Evolutionary conservation across 2,888 invertebrate species (phyloP).

Genomic region (Linyphia triangularis): DNA sequence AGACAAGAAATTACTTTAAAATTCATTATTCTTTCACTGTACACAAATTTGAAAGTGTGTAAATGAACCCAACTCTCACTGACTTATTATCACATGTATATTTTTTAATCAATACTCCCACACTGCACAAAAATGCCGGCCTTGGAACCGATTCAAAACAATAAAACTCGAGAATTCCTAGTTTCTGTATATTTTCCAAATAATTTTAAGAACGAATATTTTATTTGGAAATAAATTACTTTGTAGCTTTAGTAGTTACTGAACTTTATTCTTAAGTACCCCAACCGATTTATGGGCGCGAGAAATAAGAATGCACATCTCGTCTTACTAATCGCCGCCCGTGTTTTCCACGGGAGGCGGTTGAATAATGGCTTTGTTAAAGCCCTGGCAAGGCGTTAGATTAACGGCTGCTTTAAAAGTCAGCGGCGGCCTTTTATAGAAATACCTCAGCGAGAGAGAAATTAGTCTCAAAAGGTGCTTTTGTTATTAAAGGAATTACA

Average conservation of each 20-base stretch:
- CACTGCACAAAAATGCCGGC: no score
- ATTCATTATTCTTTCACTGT: no score
- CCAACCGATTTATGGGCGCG: slow-evolving; percentile 39
- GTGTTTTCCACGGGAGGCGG: slow-evolving; percentile 18
- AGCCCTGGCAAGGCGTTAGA: slow-evolving; percentile 22
- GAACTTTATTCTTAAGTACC: slow-evolving; percentile 21
- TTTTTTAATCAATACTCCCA: no score
- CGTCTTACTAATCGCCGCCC: slow-evolving; percentile 24
- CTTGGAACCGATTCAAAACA: not conserved
- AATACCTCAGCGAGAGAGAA: slow-evolving; percentile 20
- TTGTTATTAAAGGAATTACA: slow-evolving; percentile 9
- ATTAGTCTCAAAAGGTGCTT: slow-evolving; percentile 19
- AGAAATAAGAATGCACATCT: slow-evolving; percentile 36
- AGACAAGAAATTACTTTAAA: no score
- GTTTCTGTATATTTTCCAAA: slow-evolving; percentile 5
- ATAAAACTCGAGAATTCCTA: not conserved
- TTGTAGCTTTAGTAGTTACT: not conserved
- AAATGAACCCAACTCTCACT: no score
- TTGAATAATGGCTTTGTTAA: slow-evolving; percentile 52
- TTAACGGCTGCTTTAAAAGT: slow-evolving; percentile 50
- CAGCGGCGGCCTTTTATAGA: slow-evolving; percentile 22
- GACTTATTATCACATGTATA: no score
- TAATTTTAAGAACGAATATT: slow-evolving; percentile 21
- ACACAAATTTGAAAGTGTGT: no score
- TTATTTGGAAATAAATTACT: slow-evolving; percentile 30